Evolutionary conservation across 2,797 vertebrate species (phyloP).

Genomic region (Sebastolobus altivelis): DNA sequence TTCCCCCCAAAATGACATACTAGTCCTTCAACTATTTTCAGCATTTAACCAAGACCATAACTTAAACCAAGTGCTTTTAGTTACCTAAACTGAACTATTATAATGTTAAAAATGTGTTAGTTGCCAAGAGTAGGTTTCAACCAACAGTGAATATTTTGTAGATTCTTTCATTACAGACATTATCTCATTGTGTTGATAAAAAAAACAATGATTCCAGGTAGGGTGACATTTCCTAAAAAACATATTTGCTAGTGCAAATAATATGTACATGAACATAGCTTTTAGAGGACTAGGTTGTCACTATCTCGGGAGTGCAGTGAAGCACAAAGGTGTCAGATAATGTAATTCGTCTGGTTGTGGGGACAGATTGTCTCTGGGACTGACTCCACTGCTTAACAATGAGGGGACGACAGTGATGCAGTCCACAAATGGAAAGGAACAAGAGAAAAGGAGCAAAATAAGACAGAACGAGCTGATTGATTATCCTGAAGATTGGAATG

Average conservation of each 20-base stretch:
- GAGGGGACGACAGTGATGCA: constrained; percentile 46
- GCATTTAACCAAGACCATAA: neutral
- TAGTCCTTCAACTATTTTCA: neutral
- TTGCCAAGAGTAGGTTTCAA: neutral
- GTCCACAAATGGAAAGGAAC: constrained; percentile 46
- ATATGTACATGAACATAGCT: neutral
- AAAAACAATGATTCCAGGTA: neutral
- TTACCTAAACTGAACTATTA: no score
- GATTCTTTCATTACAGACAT: neutral
- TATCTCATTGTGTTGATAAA: neutral
- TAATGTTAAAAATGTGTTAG: no score
- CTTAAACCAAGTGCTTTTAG: no score
- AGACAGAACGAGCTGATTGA: constrained; percentile 64
- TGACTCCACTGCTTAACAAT: constrained; percentile 40
- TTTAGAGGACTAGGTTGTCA: constrained; percentile 16
- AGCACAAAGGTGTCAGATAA: constrained; percentile 28
- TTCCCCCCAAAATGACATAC: neutral
- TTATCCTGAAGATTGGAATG: constrained; percentile 51
- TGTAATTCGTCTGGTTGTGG: constrained; percentile 27
- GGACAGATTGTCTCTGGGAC: constrained; percentile 42
- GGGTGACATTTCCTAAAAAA: neutral
- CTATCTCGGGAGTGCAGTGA: neutral
- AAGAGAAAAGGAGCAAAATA: constrained; percentile 43
- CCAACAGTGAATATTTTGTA: neutral
- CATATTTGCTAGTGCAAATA: constrained; percentile 6